Evolutionary conservation across 2,888 invertebrate genomes (phyloP), one percentile per base, ranked within the genome.

Genomic region (Endotricha flammealis): DNA sequence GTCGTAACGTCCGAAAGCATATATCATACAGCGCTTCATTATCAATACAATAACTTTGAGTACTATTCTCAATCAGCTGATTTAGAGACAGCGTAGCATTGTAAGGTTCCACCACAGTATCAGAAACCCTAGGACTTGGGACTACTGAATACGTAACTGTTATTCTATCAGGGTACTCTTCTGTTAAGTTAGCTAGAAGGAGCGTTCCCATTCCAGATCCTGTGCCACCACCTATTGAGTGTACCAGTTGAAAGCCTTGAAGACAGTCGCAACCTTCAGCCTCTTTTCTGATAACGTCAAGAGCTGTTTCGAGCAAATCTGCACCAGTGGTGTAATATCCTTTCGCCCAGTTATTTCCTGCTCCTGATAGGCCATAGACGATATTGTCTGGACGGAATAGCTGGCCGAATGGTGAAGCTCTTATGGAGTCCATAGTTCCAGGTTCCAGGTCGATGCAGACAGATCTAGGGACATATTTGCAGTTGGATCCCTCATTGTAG

Each of bases 11-110:
- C 41, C 92, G 85, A 86, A 93, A 93, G 77, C 93, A 93, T 56
- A 93, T 93, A 59, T 93, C 92, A 68, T 93, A 93, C 30, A 93
- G 77, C 11, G 93, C 93, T 69, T 93, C 93, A 60, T 93, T 93
- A 66, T 93, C 93, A 43, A 93, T 92, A 53, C 92, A 92, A 57
- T 88, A 92, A 0, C 92, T 74, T 41, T 79, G 73, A 86, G 91
- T 57, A 55, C 77, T 92, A 61, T 92, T 92, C 60, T 93, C 93
- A 1, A 93, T 91, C 12, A 93, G 71, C 55, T 92, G 92, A 56
- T 92, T 74, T 1, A 79, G 74, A 1, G 80, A 92, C 12, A 93
- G 75, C 2, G 92, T 92, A 12, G 93, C 92, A 57, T 93, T 93
- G 82, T 93, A 93, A 0, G 81, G 80, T 36, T 81, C 81, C 1